phyloP scores from a whole-genome alignment of 2,888 invertebrate genomes.

The Drosophila ustulata region DNA sequence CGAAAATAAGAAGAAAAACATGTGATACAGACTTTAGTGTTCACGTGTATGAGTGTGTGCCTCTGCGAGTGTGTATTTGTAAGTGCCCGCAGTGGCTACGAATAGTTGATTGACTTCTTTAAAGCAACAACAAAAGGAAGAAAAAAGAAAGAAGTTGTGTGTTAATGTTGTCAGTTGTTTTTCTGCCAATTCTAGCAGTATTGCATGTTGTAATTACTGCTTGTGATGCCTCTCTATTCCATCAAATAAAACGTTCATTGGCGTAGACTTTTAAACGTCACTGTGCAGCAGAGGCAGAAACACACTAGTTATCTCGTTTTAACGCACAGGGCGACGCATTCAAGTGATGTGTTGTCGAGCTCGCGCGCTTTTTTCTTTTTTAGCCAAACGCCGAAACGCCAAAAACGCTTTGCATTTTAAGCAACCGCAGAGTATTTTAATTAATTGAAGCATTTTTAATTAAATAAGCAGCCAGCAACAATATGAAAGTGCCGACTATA shows the following conservation, averaged over 20 bases:
- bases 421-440: constrained; percentile 56
- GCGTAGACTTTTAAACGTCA: constrained; percentile 51
- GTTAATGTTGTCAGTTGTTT: constrained; percentile 55
- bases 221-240: constrained; percentile 14
- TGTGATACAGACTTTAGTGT: constrained; percentile 78
- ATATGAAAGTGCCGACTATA: constrained; percentile 55
- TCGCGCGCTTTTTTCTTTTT: constrained; percentile 74
- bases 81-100: constrained; percentile 59
- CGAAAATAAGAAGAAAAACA: constrained; percentile 81
- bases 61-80: constrained; percentile 24
- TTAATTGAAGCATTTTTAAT: constrained; percentile 81
- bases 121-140: constrained; percentile 22
- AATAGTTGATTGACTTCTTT: constrained; percentile 81
- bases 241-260: constrained; percentile 33
- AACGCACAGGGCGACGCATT: constrained; percentile 57
- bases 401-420: constrained; percentile 51
- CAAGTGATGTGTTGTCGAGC: constrained; percentile 20
- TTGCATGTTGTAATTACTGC: constrained; percentile 48
- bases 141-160: constrained; percentile 2
- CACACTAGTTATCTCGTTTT: constrained; percentile 74
- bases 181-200: constrained; percentile 40
- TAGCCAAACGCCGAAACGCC: constrained; percentile 48
- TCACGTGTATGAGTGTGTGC: constrained; percentile 20
- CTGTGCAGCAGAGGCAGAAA: constrained; percentile 53
- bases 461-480: constrained; percentile 67